Evolutionary conservation across 2,888 invertebrate genomes (phyloP), one percentile per base, ranked within the genome.

Genomic region (Magallana nippona): DNA sequence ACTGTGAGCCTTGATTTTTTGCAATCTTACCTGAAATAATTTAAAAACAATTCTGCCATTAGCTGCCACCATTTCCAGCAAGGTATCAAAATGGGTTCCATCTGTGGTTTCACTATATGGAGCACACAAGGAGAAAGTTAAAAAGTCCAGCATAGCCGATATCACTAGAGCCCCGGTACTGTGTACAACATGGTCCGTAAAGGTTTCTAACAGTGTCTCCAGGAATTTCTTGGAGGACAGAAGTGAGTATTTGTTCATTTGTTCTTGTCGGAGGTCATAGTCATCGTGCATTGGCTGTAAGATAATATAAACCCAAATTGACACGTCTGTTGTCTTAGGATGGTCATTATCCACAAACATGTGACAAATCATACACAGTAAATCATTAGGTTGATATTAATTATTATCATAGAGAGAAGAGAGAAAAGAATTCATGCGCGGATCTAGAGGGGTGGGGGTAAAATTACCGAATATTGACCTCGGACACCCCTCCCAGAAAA

Each of bases 101-200:
- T 99, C 98, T 0, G 99, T 99, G 5, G 99, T 99, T 95, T 99
- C 99, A 93, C 98, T 98, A 95, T 99, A 99, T 5, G 99, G 99
- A 87, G 99, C 98, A 95, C 99, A 99, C 71, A 99, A 95, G 3
- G 98, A 97, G 95, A 99, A 99, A 62, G 99, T 99, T 87, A 99
- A 95, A 93, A 99, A 98, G 95, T 99, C 99, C 93, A 99, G 95
- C 98, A 99, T 98, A 88, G 98, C 98, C 56, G 98, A 97, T 87
- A 99, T 97, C 17, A 99, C 97, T 80, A 99, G 95, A 78, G 99
- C 99, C 3, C 99, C 99, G 83, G 98, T 98, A 82, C 98, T 97
- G 87, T 97, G 97, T 84, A 96, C 98, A 94, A 99, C 98, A 95
- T 99, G 98, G 81, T 95, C 96, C 15, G 97, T 97, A 97, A 99